phyloP scores from a whole-genome alignment of 2,888 invertebrate genomes.

The Gymnocheta viridis region DNA sequence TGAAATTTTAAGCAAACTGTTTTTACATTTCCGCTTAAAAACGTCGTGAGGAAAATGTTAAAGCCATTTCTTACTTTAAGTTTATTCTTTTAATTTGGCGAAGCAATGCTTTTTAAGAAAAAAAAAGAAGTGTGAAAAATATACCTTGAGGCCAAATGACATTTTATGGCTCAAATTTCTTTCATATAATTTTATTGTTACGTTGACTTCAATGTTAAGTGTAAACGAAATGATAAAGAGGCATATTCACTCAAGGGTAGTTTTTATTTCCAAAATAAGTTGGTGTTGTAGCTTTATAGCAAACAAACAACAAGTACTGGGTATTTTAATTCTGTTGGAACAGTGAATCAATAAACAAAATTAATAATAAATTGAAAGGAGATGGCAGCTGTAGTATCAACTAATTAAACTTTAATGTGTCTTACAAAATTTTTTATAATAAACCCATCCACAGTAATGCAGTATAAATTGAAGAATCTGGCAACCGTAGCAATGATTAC shows the following conservation, averaged over 20 bases:
- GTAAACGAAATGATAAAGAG: conserved; percentile 14
- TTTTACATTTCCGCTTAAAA: conserved; percentile 63
- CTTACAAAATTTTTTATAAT: too few species aligned
- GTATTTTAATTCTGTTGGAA: conserved; percentile 24
- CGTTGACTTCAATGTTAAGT: conserved; percentile 51
- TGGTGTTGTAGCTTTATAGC: conserved; percentile 15
- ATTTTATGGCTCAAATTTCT: conserved; percentile 54
- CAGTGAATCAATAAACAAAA: neutral
- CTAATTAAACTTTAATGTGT: neutral
- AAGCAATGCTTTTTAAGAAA: neutral
- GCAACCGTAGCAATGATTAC: too few species aligned
- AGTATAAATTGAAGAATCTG: too few species aligned
- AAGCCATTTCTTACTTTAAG: neutral
- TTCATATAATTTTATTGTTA: conserved; percentile 27
- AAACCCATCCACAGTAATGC: too few species aligned
- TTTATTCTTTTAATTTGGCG: neutral
- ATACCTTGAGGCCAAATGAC: conserved; percentile 63
- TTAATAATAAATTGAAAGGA: neutral
- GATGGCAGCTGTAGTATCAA: neutral
- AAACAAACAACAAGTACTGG: neutral
- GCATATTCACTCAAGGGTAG: conserved; percentile 48
- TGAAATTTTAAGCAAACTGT: conserved; percentile 22
- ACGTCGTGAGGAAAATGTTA: conserved; percentile 18
- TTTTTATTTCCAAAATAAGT: neutral
- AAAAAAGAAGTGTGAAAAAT: conserved; percentile 53